Evolutionary conservation across 2,797 vertebrate species (phyloP).

Genomic region (Platalea minor): DNA sequence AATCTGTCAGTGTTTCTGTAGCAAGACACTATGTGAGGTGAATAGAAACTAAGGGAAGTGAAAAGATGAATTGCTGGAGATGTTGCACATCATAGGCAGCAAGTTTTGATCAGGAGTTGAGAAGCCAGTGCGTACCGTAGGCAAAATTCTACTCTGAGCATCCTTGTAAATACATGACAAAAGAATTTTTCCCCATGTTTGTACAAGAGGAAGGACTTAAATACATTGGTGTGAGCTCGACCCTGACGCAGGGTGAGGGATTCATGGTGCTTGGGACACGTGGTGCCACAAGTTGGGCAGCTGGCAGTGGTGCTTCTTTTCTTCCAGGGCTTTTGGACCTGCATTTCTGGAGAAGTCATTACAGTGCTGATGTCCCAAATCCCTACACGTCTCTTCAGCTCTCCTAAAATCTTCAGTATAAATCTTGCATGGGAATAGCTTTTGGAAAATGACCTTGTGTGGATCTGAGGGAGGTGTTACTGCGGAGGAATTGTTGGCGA

Average conservation of each 20-base stretch:
- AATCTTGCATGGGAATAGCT: background rate
- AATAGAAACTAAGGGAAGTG: background rate
- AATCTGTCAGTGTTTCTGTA: slow-evolving; percentile 18
- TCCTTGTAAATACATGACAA: background rate
- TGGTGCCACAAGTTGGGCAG: background rate
- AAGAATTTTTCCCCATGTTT: background rate
- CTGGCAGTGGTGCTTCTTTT: background rate
- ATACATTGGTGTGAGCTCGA: background rate
- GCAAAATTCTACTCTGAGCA: background rate
- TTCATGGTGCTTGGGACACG: rapidly evolving
- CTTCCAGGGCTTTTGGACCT: background rate
- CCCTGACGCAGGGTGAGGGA: background rate
- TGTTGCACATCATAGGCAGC: background rate
- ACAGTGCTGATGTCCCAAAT: background rate
- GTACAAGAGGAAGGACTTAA: background rate
- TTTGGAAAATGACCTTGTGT: background rate
- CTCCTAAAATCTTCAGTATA: background rate
- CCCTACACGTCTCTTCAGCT: background rate
- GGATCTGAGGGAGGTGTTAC: background rate
- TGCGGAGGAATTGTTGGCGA: background rate
- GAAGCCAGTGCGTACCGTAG: background rate
- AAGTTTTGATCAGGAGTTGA: background rate
- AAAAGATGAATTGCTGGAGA: slow-evolving; percentile 46
- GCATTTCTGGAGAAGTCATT: background rate
- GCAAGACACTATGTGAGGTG: background rate